Evolutionary conservation across 2,888 invertebrate species (phyloP), one percentile per base, ranked within the genome.

Genomic region (Beris morrisii): DNA sequence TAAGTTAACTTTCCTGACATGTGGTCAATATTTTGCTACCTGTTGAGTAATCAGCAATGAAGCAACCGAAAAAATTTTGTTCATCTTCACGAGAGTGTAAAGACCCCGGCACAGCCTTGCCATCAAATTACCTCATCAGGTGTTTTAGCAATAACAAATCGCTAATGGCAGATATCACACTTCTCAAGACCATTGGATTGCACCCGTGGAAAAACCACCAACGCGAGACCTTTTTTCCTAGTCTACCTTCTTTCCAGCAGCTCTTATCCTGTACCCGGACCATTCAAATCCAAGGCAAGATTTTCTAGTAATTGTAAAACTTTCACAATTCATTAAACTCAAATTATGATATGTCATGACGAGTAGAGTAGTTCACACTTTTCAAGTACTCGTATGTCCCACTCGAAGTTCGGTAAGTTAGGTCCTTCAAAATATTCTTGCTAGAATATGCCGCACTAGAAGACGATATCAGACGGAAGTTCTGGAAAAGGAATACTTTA

Each of bases 341-440:
- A 59, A 59, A 59, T 59, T 59, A 59, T 59, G 59, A 59, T 59
- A 59, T 59, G 22, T 22, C 22, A 59, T 59, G 48, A 59, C 48
- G 48, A 48, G 32, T 13, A 9, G 46, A 48, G 44, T 4, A 46
- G 58, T 59, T 48, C 48, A 31, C 59, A 48, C 48, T 59, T 59
- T 59, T 38, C 59, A n/a, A n/a, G n/a, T 59, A 59, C 15, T n/a
- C 1, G 48, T 22, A 50, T 50, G 48, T 59, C 48, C 38, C n/a
- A 52, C 11, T 11, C 11, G 52, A 52, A 28, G 15, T n/a, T 11
- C 11, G 13, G 1, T 15, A 6, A 15, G 7, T 15, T 11, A 28
- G 52, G 12, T 50, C 50, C 50, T 50, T 11, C 1, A 22, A 22
- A 22, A 7, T 52, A 28, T 52, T 13, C 52, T 11, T 11, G 6